Conservation (phyloP, 2,797 vertebrate species). For the Anisognathus igniventris region DNA sequence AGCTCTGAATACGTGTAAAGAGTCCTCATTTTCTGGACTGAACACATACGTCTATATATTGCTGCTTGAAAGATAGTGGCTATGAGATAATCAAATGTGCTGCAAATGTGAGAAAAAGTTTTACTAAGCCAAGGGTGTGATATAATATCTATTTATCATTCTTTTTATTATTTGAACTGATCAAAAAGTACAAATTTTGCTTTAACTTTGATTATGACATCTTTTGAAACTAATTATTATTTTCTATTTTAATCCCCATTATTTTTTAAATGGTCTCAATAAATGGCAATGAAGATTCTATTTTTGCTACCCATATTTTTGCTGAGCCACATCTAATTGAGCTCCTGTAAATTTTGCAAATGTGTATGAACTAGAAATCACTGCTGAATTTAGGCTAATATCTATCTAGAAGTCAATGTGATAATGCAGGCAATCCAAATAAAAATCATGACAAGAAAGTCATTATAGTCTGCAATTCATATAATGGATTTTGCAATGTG, state of each 20-base stretch:
- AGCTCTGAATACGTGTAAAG: rapidly evolving
- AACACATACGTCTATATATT: not conserved
- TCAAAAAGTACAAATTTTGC: not conserved
- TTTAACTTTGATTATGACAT: not conserved
- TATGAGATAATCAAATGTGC: not conserved
- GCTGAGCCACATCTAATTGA: not conserved
- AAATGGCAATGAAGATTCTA: not conserved
- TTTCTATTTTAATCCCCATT: constrained; percentile 18
- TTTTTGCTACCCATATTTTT: not conserved
- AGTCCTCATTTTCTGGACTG: not conserved
- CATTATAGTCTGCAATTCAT: not conserved
- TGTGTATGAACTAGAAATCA: not conserved
- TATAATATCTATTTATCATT: not conserved
- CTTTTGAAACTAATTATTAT: not conserved
- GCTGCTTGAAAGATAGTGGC: not conserved
- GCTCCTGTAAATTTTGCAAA: not conserved
- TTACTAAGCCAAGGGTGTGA: not conserved
- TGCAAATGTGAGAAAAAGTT: not conserved
- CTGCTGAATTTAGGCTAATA: not conserved
- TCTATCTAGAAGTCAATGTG: not conserved
- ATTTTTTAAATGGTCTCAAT: constrained; percentile 9
- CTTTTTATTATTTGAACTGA: not conserved
- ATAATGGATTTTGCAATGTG: not conserved
- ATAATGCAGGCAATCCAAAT: not conserved
- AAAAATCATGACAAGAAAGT: not conserved